These are phyloP conservation scores for Solea solea DNA, from an alignment of 2,113 vertebrate genomes.

Conservation along the genomic window DNA sequence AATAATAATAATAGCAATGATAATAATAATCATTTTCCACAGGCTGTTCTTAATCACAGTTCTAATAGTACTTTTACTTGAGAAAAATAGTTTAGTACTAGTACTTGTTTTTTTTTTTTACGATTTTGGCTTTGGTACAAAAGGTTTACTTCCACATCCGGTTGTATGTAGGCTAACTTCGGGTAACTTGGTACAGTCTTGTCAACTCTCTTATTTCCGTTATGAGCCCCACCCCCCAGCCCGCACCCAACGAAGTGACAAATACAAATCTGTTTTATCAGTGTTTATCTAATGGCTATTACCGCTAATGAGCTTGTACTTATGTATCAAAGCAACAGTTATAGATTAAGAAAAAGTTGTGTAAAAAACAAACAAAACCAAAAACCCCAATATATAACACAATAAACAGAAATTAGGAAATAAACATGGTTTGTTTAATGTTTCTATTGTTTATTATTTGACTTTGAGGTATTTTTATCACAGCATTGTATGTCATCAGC, in stretches of 20 bases:
- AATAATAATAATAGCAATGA: too few species aligned
- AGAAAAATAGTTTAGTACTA: too few species aligned
- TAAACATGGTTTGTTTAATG: too few species aligned
- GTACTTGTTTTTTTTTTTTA: not conserved
- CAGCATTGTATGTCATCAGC: too few species aligned
- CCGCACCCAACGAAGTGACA: constrained; percentile 9
- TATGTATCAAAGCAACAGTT: not conserved
- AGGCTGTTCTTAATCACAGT: too few species aligned
- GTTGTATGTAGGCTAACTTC: not conserved
- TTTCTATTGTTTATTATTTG: not conserved
- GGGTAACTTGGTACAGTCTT: not conserved
- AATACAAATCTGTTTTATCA: not conserved
- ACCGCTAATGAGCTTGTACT: not conserved
- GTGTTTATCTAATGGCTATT: not conserved
- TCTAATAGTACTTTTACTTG: too few species aligned
- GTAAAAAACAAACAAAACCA: too few species aligned
- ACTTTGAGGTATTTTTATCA: too few species aligned
- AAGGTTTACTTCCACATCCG: constrained; percentile 19
- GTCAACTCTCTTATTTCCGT: constrained; percentile 15
- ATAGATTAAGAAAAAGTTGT: not conserved
- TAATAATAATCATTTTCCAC: too few species aligned
- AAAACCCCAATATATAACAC: too few species aligned
- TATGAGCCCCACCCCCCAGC: constrained; percentile 3
- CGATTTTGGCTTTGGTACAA: not conserved
- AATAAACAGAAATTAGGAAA: too few species aligned